Evolutionary conservation across 2,888 invertebrate species (phyloP).

Genomic region (Tinea semifulvella): DNA sequence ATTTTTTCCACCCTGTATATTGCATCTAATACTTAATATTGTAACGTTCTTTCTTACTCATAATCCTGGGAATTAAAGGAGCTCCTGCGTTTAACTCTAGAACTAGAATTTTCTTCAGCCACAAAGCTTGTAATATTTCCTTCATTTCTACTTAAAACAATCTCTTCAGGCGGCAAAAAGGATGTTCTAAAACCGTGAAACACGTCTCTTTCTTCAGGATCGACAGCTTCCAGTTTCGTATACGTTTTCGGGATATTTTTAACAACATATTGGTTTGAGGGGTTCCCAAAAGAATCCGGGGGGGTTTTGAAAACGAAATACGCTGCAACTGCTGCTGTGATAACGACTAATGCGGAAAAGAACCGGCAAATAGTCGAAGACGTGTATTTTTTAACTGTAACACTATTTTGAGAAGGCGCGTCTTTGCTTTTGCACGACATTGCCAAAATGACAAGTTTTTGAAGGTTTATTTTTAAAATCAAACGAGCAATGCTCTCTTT

Average conservation of each 20-base stretch:
- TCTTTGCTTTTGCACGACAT: constrained; percentile 1
- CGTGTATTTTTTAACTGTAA: not conserved
- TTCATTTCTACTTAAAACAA: constrained; percentile 42
- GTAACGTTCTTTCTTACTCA: constrained; percentile 46
- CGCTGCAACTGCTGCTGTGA: constrained; percentile 16
- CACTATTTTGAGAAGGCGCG: not conserved
- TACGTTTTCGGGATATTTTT: constrained; percentile 46
- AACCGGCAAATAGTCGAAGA: not conserved
- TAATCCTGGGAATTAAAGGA: constrained; percentile 32
- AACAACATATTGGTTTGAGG: constrained; percentile 42
- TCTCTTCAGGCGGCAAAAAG: constrained; percentile 65
- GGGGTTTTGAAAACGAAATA: constrained; percentile 31
- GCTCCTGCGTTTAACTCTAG: constrained; percentile 45
- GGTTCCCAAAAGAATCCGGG: constrained; percentile 36
- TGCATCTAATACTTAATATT: too few species aligned
- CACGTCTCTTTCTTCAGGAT: constrained; percentile 67
- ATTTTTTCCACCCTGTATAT: too few species aligned
- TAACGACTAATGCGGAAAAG: not conserved
- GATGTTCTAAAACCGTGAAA: constrained; percentile 71
- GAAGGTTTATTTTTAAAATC: too few species aligned
- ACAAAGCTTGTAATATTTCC: constrained; percentile 26
- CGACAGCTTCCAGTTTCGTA: constrained; percentile 41
- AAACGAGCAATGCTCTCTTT: too few species aligned
- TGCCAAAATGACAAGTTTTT: too few species aligned
- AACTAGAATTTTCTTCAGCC: constrained; percentile 19